phyloP scores from a whole-genome alignment of 2,113 vertebrate genomes.

The Edolisoma coerulescens region DNA sequence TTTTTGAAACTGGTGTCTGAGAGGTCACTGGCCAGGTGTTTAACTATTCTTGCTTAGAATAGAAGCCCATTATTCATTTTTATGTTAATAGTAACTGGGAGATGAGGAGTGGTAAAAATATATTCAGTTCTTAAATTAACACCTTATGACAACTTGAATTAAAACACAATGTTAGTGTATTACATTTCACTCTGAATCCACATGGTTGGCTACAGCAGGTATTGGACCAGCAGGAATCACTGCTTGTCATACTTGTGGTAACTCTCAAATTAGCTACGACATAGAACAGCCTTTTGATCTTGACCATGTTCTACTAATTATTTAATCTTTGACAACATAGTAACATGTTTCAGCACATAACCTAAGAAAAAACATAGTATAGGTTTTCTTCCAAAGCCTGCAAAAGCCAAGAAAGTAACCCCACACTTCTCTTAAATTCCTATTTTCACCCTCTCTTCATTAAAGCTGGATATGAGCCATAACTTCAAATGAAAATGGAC shows the following conservation, averaged over 20 bases:
- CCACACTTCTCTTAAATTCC: background rate
- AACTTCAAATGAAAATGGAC: background rate
- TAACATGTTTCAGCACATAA: constrained; percentile 49
- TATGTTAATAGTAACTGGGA: background rate
- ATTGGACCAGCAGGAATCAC: constrained; percentile 16
- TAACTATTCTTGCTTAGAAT: constrained; percentile 14
- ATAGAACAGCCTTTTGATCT: constrained; percentile 67
- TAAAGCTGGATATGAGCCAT: background rate
- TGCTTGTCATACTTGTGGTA: constrained; percentile 36
- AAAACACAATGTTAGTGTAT: constrained; percentile 14
- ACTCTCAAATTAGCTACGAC: constrained; percentile 64
- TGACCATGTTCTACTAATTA: constrained; percentile 70
- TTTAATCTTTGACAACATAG: constrained; percentile 68
- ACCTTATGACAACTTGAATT: constrained; percentile 36
- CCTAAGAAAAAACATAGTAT: background rate
- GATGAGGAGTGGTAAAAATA: constrained; percentile 11
- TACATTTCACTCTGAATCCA: constrained; percentile 11
- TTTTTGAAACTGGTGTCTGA: background rate
- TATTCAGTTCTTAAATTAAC: constrained; percentile 43
- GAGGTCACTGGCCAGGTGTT: constrained; percentile 12
- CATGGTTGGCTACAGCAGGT: constrained; percentile 13
- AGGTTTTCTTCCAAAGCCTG: constrained; percentile 32
- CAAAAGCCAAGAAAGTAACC: background rate
- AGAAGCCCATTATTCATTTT: constrained; percentile 22
- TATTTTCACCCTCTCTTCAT: background rate